phyloP scores from a whole-genome alignment of 2,797 vertebrate species.

The Lophura swinhoii region DNA sequence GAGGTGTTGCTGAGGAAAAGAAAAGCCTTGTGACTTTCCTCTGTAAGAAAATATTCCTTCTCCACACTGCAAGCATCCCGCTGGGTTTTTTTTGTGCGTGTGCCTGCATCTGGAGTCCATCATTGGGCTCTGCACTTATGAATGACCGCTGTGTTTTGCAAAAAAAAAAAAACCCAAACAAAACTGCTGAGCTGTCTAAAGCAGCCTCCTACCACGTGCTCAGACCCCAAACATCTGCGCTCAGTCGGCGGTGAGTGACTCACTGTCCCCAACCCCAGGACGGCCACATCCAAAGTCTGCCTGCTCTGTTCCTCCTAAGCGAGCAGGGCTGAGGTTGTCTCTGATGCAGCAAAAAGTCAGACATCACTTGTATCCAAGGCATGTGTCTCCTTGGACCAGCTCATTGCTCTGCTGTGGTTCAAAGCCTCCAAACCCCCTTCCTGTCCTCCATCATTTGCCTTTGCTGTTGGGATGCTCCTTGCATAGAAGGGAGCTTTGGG shows the following conservation, averaged over 20 bases:
- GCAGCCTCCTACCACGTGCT: background rate
- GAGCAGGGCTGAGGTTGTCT: background rate
- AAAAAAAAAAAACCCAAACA: background rate
- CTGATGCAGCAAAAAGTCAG: background rate
- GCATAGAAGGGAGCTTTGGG: background rate
- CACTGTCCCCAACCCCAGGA: background rate
- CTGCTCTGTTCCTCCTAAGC: background rate
- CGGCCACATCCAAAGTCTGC: rapidly evolving
- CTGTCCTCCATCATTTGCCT: background rate
- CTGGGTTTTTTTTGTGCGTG: background rate
- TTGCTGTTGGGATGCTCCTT: background rate
- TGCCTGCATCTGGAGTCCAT: background rate
- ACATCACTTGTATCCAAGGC: background rate
- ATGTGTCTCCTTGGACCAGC: background rate
- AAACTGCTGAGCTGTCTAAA: background rate
- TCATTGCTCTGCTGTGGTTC: background rate
- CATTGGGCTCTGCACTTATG: background rate
- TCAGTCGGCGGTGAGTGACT: background rate
- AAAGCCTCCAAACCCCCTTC: background rate
- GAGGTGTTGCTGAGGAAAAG: background rate
- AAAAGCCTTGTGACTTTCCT: slow-evolving; percentile 2
- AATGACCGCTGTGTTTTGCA: background rate
- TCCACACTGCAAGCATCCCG: background rate
- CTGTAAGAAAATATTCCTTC: background rate
- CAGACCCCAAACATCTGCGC: background rate